Conservation (phyloP, 2,888 invertebrate species). For the Drosophila nr. fundita region DNA sequence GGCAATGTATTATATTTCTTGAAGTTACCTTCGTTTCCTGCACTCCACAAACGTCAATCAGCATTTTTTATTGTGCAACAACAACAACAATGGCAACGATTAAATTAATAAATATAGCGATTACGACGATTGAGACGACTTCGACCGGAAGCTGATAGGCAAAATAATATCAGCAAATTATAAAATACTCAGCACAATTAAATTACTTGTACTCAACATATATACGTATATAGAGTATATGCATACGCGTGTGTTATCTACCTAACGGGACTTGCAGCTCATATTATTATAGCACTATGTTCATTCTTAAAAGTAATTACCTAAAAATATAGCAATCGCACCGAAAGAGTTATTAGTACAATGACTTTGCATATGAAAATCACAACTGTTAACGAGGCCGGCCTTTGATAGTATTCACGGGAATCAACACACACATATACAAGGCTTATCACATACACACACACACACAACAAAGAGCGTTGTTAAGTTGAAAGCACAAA, state of each 20-base stretch:
- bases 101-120: slow-evolving; percentile 60
- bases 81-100: slow-evolving; percentile 32
- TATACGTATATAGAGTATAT: neutral
- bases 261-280: neutral
- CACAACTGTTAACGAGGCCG: slow-evolving; percentile 28
- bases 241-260: neutral
- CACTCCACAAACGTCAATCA: slow-evolving; percentile 26
- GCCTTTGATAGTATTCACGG: slow-evolving; percentile 37
- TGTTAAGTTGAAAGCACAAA: slow-evolving; percentile 68
- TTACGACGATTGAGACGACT: slow-evolving; percentile 47
- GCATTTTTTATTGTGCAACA: slow-evolving; percentile 22
- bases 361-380: slow-evolving; percentile 21
- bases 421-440: slow-evolving; percentile 13
- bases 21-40: slow-evolving; percentile 19
- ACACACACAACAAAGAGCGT: slow-evolving; percentile 24
- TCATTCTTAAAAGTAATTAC: neutral
- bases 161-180: slow-evolving; percentile 17
- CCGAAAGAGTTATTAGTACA: neutral
- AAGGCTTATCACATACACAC: slow-evolving; percentile 40
- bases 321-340: neutral
- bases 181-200: slow-evolving; percentile 17
- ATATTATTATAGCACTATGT: neutral
- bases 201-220: slow-evolving; percentile 7
- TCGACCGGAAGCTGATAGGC: slow-evolving; percentile 49
- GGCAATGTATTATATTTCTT: slow-evolving; percentile 2